Conservation (phyloP, 2,113 vertebrate genomes). For the Atrichornis clamosus region DNA sequence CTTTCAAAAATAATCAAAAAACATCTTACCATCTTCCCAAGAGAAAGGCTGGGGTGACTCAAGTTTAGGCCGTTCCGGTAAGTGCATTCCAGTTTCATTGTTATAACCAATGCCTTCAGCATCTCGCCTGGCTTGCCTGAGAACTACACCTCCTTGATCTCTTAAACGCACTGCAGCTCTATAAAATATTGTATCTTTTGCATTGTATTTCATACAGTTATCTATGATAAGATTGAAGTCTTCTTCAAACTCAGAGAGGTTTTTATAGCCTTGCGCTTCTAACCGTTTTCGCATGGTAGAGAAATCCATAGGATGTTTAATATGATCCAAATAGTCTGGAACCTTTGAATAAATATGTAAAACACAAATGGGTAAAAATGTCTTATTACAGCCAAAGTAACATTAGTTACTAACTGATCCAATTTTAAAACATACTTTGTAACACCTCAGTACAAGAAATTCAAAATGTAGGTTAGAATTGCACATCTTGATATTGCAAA, state of each 20-base stretch:
- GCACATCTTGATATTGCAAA: background rate
- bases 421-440: background rate
- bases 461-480: background rate
- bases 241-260: constrained; percentile 87
- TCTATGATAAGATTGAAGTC: constrained; percentile 94
- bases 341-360: constrained; percentile 78
- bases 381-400: background rate
- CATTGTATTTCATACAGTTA: constrained; percentile 98
- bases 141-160: constrained; percentile 91
- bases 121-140: constrained; percentile 87
- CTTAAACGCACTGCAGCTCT: constrained; percentile 89
- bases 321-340: constrained; percentile 95
- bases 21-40: constrained; percentile 92
- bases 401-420: background rate
- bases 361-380: background rate
- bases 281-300: constrained; percentile 90
- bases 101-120: constrained; percentile 89
- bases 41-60: constrained; percentile 83
- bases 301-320: constrained; percentile 95
- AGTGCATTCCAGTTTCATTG: constrained; percentile 87
- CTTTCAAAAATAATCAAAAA: background rate
- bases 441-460: background rate
- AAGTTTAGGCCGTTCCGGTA: constrained; percentile 82
- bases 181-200: constrained; percentile 96
- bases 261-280: constrained; percentile 86